Conservation (phyloP, 2,113 vertebrate genomes). For the Leptobrachium ailaonicum region DNA sequence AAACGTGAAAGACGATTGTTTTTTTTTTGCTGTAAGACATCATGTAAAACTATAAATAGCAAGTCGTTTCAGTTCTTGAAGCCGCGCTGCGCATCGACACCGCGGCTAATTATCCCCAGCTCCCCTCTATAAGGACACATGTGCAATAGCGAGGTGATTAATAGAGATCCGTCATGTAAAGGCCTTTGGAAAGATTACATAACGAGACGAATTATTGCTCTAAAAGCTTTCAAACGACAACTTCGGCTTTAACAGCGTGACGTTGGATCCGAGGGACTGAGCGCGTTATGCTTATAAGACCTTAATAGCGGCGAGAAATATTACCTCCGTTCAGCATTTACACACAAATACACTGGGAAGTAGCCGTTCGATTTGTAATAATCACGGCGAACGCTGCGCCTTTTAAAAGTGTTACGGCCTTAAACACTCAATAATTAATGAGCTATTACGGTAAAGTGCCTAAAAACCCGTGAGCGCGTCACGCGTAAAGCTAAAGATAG, state of each 20-base stretch:
- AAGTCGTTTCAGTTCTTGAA: background rate
- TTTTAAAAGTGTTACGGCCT: background rate
- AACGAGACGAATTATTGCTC: constrained; percentile 8
- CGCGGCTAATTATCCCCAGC: constrained; percentile 9
- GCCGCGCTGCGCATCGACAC: background rate
- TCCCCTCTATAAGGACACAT: background rate
- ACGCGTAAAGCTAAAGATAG: background rate
- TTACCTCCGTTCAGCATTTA: constrained; percentile 4
- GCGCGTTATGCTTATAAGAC: background rate
- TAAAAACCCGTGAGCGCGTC: background rate
- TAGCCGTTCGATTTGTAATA: constrained; percentile 26
- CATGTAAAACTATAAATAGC: too few species aligned
- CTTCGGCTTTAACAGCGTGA: background rate
- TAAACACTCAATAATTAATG: constrained; percentile 25
- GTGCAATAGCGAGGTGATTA: background rate
- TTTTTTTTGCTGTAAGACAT: too few species aligned
- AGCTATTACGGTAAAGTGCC: background rate
- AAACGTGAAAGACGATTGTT: too few species aligned
- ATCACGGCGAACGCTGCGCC: background rate
- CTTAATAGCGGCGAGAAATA: constrained; percentile 17
- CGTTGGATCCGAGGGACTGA: background rate
- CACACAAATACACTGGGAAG: constrained; percentile 1
- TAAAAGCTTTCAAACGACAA: constrained; percentile 11
- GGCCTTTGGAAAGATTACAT: background rate
- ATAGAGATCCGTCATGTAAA: background rate